A percentile compares a stretch with the other conserved stretches of the same genome.
These are phyloP conservation scores for Linnaemya vulpina DNA, from an alignment of 2,888 invertebrate genomes.

Conservation along the genomic window DNA sequence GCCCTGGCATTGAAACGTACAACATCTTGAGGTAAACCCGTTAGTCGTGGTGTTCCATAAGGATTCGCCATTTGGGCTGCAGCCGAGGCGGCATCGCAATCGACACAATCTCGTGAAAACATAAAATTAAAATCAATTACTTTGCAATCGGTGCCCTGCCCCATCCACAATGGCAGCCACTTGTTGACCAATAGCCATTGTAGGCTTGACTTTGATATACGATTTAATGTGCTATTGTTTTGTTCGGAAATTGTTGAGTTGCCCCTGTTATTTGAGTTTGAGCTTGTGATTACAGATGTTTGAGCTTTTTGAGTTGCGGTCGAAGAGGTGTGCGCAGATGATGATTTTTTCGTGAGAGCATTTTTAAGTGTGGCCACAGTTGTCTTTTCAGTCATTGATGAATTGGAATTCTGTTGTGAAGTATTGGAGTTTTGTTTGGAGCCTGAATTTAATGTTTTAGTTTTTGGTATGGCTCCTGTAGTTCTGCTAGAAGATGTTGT, in stretches of 20 bases:
- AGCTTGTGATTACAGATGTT: constrained; percentile 74
- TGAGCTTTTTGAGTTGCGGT: constrained; percentile 33
- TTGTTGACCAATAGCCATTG: constrained; percentile 88
- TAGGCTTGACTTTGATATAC: constrained; percentile 86
- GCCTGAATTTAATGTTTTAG: constrained; percentile 75
- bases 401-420: constrained; percentile 65
- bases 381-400: constrained; percentile 65
- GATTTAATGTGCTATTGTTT: constrained; percentile 78
- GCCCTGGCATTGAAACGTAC: constrained; percentile 81
- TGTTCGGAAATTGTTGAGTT: constrained; percentile 75
- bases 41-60: constrained; percentile 78
- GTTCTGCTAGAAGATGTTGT: constrained; percentile 67
- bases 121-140: constrained; percentile 84
- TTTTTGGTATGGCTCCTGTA: constrained; percentile 81
- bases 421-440: constrained; percentile 73
- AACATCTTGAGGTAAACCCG: constrained; percentile 80
- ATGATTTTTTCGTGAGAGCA: constrained; percentile 75
- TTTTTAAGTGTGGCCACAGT: constrained; percentile 73
- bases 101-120: constrained; percentile 83
- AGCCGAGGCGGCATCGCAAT: constrained; percentile 79
- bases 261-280: constrained; percentile 58
- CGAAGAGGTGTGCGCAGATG: constrained; percentile 10
- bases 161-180: constrained; percentile 87
- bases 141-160: constrained; percentile 84
- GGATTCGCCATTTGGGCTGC: constrained; percentile 79